Conservation (phyloP, 1,140 invertebrate species). For the Orius laevigatus region DNA sequence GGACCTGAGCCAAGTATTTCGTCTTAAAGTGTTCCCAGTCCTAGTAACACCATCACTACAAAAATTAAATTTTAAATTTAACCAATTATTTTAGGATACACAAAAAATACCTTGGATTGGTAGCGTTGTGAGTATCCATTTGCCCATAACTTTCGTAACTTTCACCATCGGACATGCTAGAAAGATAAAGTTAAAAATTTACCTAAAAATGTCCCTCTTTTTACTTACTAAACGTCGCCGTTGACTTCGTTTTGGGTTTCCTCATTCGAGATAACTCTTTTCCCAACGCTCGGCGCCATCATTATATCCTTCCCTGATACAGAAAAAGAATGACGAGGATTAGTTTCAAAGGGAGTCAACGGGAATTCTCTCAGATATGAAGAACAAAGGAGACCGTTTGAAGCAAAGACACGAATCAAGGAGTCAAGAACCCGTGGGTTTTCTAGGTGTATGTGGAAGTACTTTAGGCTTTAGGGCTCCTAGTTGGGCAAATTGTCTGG, state of each 20-base stretch:
- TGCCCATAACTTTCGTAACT: slow-evolving; percentile 48
- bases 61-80: slow-evolving; percentile 59
- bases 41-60: slow-evolving; percentile 21
- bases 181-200: not conserved
- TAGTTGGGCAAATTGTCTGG: too few relatives aligned
- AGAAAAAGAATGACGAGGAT: slow-evolving; percentile 2
- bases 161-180: slow-evolving; percentile 42
- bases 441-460: too few relatives aligned
- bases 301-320: slow-evolving; percentile 16
- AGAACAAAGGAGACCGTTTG: too few relatives aligned
- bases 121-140: slow-evolving; percentile 20
- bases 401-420: too few relatives aligned
- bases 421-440: too few relatives aligned
- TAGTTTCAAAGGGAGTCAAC: too few relatives aligned
- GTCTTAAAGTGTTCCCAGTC: not conserved
- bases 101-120: not conserved
- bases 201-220: not conserved
- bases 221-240: not conserved
- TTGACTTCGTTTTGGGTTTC: not conserved
- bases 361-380: too few relatives aligned
- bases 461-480: too few relatives aligned
- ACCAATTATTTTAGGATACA: not conserved
- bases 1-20: not conserved
- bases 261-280: slow-evolving; percentile 6
- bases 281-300: slow-evolving; percentile 21